Evolutionary conservation across 92 coral and sea anemone species (phyloP).

Genomic region (Scolanthus callimorphus): DNA sequence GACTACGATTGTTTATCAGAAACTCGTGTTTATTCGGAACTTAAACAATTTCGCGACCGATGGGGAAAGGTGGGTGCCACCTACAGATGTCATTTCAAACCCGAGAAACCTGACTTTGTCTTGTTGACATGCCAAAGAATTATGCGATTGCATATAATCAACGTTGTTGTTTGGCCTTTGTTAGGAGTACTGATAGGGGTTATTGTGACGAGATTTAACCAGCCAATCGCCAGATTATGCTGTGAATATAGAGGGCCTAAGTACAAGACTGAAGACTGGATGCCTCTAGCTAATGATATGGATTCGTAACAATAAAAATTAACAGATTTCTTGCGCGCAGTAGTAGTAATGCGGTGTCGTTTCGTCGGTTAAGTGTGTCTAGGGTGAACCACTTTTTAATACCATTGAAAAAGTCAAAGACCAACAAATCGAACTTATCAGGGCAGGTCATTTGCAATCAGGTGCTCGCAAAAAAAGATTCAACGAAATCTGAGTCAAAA

Average conservation of each 20-base stretch:
- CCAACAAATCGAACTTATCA: too few relatives aligned
- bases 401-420: too few relatives aligned
- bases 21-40: slow-evolving; percentile 25
- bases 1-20: slow-evolving; percentile 51
- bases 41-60: slow-evolving; percentile 30
- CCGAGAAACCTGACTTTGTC: slow-evolving; percentile 23
- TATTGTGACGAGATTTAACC: slow-evolving; percentile 1
- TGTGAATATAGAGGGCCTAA: not conserved
- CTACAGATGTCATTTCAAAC: slow-evolving; percentile 32
- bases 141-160: slow-evolving; percentile 8
- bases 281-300: not conserved
- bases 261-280: not conserved
- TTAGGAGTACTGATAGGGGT: slow-evolving; percentile 36
- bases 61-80: slow-evolving; percentile 28
- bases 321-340: too few relatives aligned
- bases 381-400: too few relatives aligned
- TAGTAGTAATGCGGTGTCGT: too few relatives aligned
- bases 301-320: too few relatives aligned
- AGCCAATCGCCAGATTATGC: not conserved
- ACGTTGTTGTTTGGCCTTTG: slow-evolving; percentile 30
- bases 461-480: too few relatives aligned
- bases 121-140: slow-evolving; percentile 21
- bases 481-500: too few relatives aligned
- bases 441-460: too few relatives aligned
- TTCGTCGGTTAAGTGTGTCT: too few relatives aligned